A percentile compares a stretch with the other conserved stretches of the same genome.
phyloP scores from a whole-genome alignment of 2,113 vertebrate species.

The Danio rerio region DNA sequence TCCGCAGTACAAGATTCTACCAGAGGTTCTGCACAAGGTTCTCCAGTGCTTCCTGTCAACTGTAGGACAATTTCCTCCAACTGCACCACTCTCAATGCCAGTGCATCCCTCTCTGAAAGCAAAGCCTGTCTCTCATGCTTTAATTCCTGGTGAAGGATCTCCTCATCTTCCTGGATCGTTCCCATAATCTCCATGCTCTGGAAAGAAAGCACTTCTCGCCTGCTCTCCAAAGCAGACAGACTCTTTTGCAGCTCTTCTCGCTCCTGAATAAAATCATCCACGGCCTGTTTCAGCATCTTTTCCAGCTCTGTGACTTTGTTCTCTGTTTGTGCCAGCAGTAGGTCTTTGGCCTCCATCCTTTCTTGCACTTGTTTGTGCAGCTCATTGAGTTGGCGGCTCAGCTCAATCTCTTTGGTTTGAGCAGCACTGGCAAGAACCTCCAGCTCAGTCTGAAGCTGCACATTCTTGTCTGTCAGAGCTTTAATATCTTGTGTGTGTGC shows the following conservation, averaged over 20 bases:
- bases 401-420: conserved; percentile 74
- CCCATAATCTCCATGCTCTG: conserved; percentile 68
- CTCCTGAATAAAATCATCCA: conserved; percentile 76
- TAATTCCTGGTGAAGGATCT: conserved; percentile 65
- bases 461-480: conserved; percentile 71
- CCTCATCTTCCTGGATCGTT: conserved; percentile 68
- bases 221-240: conserved; percentile 68
- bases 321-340: conserved; percentile 64
- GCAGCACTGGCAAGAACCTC: conserved; percentile 61
- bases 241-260: conserved; percentile 69
- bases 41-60: background rate
- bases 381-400: conserved; percentile 73
- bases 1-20: background rate
- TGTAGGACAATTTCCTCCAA: conserved; percentile 57
- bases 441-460: conserved; percentile 79
- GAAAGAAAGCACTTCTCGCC: conserved; percentile 57
- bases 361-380: conserved; percentile 71
- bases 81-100: conserved; percentile 68
- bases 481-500: conserved; percentile 74
- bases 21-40: background rate
- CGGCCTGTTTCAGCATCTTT: conserved; percentile 70
- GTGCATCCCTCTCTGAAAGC: conserved; percentile 69
- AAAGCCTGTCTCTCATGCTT: conserved; percentile 69
- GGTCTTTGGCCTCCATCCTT: conserved; percentile 71
- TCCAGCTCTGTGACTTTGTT: conserved; percentile 63